Evolutionary conservation across 2,113 vertebrate genomes (phyloP).

Genomic region (Etheostoma cragini): DNA sequence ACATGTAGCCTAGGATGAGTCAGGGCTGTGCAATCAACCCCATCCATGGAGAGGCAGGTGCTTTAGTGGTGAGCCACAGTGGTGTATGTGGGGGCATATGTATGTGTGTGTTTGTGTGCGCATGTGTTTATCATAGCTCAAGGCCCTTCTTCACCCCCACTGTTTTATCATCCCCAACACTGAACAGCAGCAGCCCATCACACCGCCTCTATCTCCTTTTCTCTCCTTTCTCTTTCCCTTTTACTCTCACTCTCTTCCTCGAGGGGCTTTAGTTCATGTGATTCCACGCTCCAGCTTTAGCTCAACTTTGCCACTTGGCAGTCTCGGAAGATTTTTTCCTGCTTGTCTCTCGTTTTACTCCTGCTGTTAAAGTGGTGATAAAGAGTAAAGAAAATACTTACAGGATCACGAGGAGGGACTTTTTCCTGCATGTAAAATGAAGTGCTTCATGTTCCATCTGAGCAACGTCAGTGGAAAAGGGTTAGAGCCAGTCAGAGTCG

Average conservation of each 20-base stretch:
- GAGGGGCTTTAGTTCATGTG: constrained; percentile 80
- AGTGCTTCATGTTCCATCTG: constrained; percentile 62
- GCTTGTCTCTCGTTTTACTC: constrained; percentile 78
- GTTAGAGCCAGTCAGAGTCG: constrained; percentile 48
- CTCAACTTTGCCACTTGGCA: constrained; percentile 84
- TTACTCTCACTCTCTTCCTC: constrained; percentile 73
- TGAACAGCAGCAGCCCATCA: constrained; percentile 77
- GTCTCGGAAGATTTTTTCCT: constrained; percentile 71
- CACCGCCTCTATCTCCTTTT: constrained; percentile 68
- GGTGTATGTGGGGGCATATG: constrained; percentile 47
- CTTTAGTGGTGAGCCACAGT: constrained; percentile 62
- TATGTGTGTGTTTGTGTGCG: constrained; percentile 62
- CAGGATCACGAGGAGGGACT: constrained; percentile 71
- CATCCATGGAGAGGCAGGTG: constrained; percentile 77
- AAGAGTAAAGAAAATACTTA: constrained; percentile 79
- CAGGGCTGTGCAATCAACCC: constrained; percentile 80
- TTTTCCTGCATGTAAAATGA: constrained; percentile 71
- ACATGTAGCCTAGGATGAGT: constrained; percentile 83
- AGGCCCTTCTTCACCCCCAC: constrained; percentile 77
- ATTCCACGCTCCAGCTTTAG: constrained; percentile 82
- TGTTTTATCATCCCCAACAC: constrained; percentile 79
- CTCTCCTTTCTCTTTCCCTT: constrained; percentile 68
- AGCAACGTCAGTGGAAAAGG: constrained; percentile 55
- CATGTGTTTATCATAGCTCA: constrained; percentile 77
- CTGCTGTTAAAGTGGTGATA: constrained; percentile 79